Evolutionary conservation across 1,140 invertebrate genomes (phyloP), one percentile per base, ranked within the genome.

Genomic region (Acarapis woodi): DNA sequence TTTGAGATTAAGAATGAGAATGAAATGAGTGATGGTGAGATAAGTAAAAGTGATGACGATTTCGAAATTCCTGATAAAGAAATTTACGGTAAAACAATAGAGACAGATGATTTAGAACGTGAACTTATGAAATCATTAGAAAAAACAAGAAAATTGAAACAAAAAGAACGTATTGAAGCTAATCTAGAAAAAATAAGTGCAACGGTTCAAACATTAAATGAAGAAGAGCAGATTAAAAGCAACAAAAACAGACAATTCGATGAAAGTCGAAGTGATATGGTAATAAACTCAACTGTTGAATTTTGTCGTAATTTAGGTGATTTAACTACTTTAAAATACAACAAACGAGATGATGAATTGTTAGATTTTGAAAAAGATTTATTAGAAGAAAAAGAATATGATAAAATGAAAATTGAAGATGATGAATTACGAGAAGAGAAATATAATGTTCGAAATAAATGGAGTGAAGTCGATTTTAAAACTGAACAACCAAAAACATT

Each of bases 231-330:
- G 42, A 48, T 26, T 44, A 50, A 14, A 41, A 51, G 6, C 38
- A 42, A n/a, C 26, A 37, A 5, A 23, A 20, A 26, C 8, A 25
- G 39, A 9, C 28, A 33, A n/a, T 3, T 9, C 20, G 5, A 30
- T 21, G 20, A 22, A 22, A 14, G 14, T 10, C 35, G 38, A 28
- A 41, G 41, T 4, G 51, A 53, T 42, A 87, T 94, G 45, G 65
- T 78, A 22, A 56, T 94, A 22, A 87, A 94, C 60, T 70, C 80
- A 10, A 93, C 83, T 0, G 82, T 83, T 1, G 88, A 96, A 61
- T 96, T 94, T 61, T 94, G 87, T 54, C 65, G 87, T 44, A 85
- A 80, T 26, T 60, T 96, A 2, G 82, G 87, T 18, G 83, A 93
- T 53, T 87, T 90, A 49, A 82, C 83, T 25, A 88, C 77, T 0